These are phyloP conservation scores for Lycopodina hypogea DNA, from an alignment of 37 sponge, comb jelly and placozoan species.

Conservation along the genomic window DNA sequence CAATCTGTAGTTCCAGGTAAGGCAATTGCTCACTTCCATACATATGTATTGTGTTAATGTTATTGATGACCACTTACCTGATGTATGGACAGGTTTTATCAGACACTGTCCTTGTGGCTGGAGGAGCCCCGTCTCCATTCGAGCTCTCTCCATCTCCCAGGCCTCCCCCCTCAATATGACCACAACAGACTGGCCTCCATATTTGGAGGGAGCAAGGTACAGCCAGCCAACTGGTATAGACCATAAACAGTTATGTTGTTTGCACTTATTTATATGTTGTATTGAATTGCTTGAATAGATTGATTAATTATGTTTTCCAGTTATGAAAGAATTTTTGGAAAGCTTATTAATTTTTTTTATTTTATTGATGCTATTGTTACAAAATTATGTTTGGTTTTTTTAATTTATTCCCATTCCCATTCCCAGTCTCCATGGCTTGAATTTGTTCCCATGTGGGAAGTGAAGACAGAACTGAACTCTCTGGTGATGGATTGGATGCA, in stretches of 20 bases:
- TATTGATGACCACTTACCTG: background rate
- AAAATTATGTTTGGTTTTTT: too few species aligned
- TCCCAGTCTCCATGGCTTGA: conserved; percentile 57
- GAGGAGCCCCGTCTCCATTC: conserved; percentile 95
- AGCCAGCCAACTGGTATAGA: background rate
- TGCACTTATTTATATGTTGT: too few species aligned
- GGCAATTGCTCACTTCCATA: background rate
- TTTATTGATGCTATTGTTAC: too few species aligned
- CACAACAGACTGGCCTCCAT: conserved; percentile 58
- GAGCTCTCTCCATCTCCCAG: conserved; percentile 71
- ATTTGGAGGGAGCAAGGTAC: conserved; percentile 27
- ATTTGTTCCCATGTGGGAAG: conserved; percentile 56
- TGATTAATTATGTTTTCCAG: too few species aligned
- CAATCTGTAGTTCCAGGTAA: background rate
- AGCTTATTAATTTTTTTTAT: too few species aligned
- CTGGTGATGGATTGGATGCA: conserved; percentile 67
- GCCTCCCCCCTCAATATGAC: conserved; percentile 84
- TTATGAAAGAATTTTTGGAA: too few species aligned
- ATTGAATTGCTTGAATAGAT: too few species aligned
- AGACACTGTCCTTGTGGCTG: conserved; percentile 76
- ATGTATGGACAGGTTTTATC: conserved; percentile 61
- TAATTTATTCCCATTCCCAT: too few species aligned
- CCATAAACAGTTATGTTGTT: background rate
- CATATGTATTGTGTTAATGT: background rate
- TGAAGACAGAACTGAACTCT: conserved; percentile 34